phyloP scores from a whole-genome alignment of 2,888 invertebrate species.

The Heliconius sara region DNA sequence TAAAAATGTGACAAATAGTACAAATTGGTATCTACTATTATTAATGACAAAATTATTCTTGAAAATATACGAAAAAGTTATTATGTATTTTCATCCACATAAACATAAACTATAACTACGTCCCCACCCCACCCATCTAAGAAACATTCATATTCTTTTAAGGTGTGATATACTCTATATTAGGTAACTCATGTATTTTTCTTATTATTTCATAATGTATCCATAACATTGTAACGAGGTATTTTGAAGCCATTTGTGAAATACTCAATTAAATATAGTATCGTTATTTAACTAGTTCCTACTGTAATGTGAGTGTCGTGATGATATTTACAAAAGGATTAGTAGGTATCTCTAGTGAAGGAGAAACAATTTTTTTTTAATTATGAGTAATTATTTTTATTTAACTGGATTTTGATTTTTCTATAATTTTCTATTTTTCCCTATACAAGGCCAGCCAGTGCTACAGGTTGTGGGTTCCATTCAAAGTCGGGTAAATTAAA shows the following conservation, averaged over 20 bases:
- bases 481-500: background rate
- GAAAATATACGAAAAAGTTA: too few relatives aligned
- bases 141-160: too few relatives aligned
- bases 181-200: background rate
- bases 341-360: background rate
- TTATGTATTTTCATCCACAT: too few relatives aligned
- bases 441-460: background rate
- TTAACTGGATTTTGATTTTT: background rate
- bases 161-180: background rate
- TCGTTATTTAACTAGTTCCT: background rate
- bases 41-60: too few relatives aligned
- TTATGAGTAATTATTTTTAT: too few relatives aligned
- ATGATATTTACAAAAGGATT: background rate
- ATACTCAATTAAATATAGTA: background rate
- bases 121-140: too few relatives aligned
- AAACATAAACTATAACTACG: too few relatives aligned
- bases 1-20: too few relatives aligned
- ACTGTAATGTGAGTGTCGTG: background rate
- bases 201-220: background rate
- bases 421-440: background rate
- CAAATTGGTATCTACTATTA: too few relatives aligned
- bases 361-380: background rate
- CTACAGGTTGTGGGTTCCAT: background rate
- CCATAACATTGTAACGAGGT: background rate
- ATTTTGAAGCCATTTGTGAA: slow-evolving; percentile 9